A percentile compares a stretch with the other conserved stretches of the same genome.
Evolutionary conservation across 2,113 vertebrate species (phyloP).

Genomic region (Muntiacus muntjak): DNA sequence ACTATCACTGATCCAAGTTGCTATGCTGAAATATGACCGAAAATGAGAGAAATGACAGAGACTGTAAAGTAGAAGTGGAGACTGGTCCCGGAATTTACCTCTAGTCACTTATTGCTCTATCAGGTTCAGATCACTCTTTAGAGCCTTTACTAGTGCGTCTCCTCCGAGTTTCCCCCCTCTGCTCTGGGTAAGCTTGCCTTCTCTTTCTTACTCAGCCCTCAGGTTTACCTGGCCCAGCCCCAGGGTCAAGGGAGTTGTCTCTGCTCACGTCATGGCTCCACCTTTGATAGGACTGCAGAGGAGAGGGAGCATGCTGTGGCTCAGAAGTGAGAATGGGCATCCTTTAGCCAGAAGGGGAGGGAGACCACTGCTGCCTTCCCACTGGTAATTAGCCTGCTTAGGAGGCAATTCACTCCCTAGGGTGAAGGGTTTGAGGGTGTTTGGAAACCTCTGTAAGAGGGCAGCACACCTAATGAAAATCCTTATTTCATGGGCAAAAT

Average conservation of each 20-base stretch:
- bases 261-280: background rate
- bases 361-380: background rate
- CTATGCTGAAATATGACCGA: background rate
- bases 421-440: background rate
- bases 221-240: background rate
- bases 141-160: background rate
- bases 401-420: background rate
- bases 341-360: background rate
- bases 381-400: background rate
- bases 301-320: background rate
- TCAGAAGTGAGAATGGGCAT: background rate
- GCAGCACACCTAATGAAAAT: background rate
- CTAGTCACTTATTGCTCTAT: background rate
- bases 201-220: background rate
- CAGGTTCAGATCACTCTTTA: background rate
- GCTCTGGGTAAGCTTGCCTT: background rate
- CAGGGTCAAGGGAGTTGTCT: background rate
- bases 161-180: background rate
- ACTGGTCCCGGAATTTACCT: background rate
- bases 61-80: background rate
- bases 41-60: constrained; percentile 12
- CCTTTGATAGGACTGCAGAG: background rate
- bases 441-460: background rate
- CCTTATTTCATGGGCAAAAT: background rate
- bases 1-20: background rate